Conservation (phyloP, 2,888 invertebrate genomes). For the Ophraella communa region DNA sequence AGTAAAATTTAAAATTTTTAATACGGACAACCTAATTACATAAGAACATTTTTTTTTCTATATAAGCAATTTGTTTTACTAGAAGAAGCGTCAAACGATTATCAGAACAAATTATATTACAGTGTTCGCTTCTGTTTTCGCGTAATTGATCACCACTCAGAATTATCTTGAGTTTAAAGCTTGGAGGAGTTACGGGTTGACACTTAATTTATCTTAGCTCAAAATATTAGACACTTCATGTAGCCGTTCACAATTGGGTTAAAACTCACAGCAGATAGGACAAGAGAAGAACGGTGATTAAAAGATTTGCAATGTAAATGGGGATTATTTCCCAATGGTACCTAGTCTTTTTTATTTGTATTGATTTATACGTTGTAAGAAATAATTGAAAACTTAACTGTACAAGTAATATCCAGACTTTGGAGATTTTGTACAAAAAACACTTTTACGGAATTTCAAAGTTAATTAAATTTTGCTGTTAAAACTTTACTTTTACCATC, state of each 20-base stretch:
- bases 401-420: too few relatives aligned
- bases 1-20: too few relatives aligned
- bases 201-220: conserved; percentile 11
- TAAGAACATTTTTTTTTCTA: too few relatives aligned
- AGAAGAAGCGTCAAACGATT: too few relatives aligned
- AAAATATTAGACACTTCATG: not conserved
- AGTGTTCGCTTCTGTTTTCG: conserved; percentile 1
- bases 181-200: conserved; percentile 1
- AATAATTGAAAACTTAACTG: not conserved
- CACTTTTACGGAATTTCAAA: too few relatives aligned
- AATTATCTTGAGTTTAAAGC: conserved; percentile 2
- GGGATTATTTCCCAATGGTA: not conserved
- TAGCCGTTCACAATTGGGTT: not conserved
- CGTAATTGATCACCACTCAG: conserved; percentile 5
- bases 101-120: conserved; percentile 3
- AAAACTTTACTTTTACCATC: too few relatives aligned
- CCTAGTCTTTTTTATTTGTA: too few relatives aligned
- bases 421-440: too few relatives aligned
- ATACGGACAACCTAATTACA: too few relatives aligned
- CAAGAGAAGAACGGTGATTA: not conserved
- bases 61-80: too few relatives aligned
- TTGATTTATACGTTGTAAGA: not conserved
- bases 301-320: not conserved
- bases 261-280: conserved; percentile 2
- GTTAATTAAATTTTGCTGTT: too few relatives aligned